A percentile compares a stretch with the other conserved stretches of the same genome.
Conservation (phyloP, 2,797 vertebrate species). For the Stomatorhinus walkeri region DNA sequence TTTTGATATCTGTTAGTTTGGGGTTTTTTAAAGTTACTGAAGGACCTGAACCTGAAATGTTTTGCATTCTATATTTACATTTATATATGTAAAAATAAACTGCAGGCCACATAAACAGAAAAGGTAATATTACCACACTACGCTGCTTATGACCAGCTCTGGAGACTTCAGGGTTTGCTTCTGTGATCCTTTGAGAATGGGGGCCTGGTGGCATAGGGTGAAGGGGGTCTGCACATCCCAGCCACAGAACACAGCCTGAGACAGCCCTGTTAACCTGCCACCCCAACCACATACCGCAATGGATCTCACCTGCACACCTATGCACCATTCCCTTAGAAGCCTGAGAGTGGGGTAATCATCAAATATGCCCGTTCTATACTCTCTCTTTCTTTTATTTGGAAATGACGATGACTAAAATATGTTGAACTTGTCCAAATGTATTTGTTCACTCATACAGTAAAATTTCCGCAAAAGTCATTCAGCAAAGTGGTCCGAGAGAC, state of each 20-base stretch:
- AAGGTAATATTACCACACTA: not conserved
- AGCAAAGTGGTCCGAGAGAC: not conserved
- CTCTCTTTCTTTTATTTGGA: not conserved
- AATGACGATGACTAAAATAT: not conserved
- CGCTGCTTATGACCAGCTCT: not conserved
- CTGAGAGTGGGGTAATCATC: not conserved
- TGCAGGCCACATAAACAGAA: not conserved
- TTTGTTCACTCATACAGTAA: not conserved
- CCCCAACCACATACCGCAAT: not conserved
- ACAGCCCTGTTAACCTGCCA: not conserved
- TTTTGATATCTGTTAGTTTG: not conserved
- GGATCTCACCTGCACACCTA: not conserved
- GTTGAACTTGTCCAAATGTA: not conserved
- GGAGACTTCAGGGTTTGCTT: slow-evolving; percentile 36
- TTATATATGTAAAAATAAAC: not conserved
- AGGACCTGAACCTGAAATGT: not conserved
- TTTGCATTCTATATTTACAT: not conserved
- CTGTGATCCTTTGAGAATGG: slow-evolving; percentile 41
- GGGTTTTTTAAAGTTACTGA: not conserved
- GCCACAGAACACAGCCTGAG: slow-evolving; percentile 10
- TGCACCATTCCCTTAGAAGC: not conserved
- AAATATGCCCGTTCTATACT: not conserved
- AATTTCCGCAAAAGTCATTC: not conserved
- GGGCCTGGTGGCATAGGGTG: slow-evolving; percentile 42
- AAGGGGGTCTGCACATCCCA: slow-evolving; percentile 59